Percentiles rank a stretch among this genome's conserved stretches.
These are phyloP conservation scores for Diorhabda elongata DNA, from an alignment of 1,140 invertebrate species.

Conservation along the genomic window DNA sequence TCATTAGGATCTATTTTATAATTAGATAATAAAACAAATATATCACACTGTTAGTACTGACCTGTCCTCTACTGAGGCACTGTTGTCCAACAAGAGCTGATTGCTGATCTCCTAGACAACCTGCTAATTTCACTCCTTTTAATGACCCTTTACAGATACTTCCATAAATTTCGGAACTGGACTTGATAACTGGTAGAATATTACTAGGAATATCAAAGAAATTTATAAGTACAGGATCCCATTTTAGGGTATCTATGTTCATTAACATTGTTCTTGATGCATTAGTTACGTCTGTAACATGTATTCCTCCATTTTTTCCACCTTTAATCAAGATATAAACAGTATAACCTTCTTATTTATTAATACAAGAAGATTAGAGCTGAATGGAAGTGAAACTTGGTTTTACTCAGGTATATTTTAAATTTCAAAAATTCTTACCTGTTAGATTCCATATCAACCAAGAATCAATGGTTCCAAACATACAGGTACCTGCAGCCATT, in stretches of 20 bases:
- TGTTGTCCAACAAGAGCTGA: constrained; percentile 91
- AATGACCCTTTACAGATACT: constrained; percentile 61
- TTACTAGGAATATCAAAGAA: constrained; percentile 81
- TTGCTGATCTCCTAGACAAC: constrained; percentile 90
- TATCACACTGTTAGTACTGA: not conserved
- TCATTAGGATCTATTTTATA: not conserved
- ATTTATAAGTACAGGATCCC: constrained; percentile 82
- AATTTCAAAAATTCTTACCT: constrained; percentile 47
- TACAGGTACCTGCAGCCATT: constrained; percentile 64
- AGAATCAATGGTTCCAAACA: constrained; percentile 94
- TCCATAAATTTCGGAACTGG: constrained; percentile 88
- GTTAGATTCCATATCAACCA: constrained; percentile 98
- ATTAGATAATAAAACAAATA: not conserved
- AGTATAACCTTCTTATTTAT: too few species aligned
- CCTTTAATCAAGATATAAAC: constrained; percentile 38
- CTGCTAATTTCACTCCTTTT: constrained; percentile 81
- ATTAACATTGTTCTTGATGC: constrained; percentile 96
- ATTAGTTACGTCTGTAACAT: constrained; percentile 96
- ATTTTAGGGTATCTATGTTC: constrained; percentile 88
- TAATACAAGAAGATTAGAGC: too few species aligned
- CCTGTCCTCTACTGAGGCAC: constrained; percentile 81
- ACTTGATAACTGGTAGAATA: constrained; percentile 82
- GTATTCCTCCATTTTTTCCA: constrained; percentile 64
- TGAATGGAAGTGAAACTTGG: too few species aligned
- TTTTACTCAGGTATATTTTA: not conserved